phyloP scores from a whole-genome alignment of 1,140 invertebrate genomes.

The Helicoverpa armigera region DNA sequence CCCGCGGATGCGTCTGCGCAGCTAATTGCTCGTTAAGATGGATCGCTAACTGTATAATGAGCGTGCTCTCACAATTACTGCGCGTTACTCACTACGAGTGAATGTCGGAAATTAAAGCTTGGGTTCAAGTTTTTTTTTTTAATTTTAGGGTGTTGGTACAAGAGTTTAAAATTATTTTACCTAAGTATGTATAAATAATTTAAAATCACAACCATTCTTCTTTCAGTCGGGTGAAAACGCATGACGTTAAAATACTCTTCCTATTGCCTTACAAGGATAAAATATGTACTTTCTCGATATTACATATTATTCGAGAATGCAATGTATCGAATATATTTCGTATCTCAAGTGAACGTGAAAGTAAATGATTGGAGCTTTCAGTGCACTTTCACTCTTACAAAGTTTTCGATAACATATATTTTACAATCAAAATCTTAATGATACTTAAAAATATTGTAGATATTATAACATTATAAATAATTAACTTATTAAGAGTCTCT shows the following conservation, averaged over 20 bases:
- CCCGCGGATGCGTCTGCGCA: background rate
- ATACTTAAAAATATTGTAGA: too few relatives aligned
- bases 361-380: conserved; percentile 7
- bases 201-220: too few relatives aligned
- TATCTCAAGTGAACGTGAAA: background rate
- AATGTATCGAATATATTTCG: background rate
- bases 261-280: conserved; percentile 19
- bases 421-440: conserved; percentile 4
- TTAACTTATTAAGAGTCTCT: background rate
- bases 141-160: background rate
- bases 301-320: conserved; percentile 17
- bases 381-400: conserved; percentile 14
- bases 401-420: conserved; percentile 4
- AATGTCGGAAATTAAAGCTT: background rate
- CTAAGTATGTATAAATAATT: too few relatives aligned
- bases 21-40: conserved; percentile 9
- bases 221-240: too few relatives aligned
- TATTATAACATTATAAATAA: background rate
- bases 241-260: background rate
- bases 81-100: background rate
- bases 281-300: conserved; percentile 8
- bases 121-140: background rate
- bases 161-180: background rate
- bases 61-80: background rate
- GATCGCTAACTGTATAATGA: conserved; percentile 19